Evolutionary conservation across 2,797 vertebrate genomes (phyloP), one percentile per base, ranked within the genome.

Genomic region (Toxotes lorentzi): DNA sequence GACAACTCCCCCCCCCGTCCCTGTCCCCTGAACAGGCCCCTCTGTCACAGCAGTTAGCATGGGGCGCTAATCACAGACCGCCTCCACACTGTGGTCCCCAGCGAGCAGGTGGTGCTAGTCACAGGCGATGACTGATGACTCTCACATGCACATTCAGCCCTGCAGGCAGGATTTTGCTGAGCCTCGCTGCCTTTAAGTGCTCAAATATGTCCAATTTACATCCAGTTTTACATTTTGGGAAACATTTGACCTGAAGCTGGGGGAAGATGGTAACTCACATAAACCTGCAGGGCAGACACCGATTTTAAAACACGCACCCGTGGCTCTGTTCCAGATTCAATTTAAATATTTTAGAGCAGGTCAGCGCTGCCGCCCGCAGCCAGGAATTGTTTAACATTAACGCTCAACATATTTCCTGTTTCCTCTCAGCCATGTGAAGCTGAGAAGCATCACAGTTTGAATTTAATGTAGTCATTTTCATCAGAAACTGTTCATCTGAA

Each of bases 251-350:
- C 80, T 11, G 64, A 19, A 84, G 84, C 78, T 45, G 83, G 48
- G 1, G 8, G 67, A 68, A 54, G 74, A 53, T 53, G 50, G 17
- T 13, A 2, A 7, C 62, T 66, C 65, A 23, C 47, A 54, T 24
- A 23, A 41, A 61, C 66, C 89, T 88, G 78, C 54, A 27, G 88
- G 86, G 88, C 61, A 19, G 58, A 56, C 71, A 11, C 58, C 9
- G 58, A 41, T 41, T 71, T 78, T 40, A 64, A 73, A 81, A 90
- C 78, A 85, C 69, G 85, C 75, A 27, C 59, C 59, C 9, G 74
- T 93, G 93, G 92, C 92, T 78, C n/a, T 0, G 59, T 5, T 93
- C 92, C 92, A 93, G 81, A 73, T 75, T 63, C 30, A 16, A 90
- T 88, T 90, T 87, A 67, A 91, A 87, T 90, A 87, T 87, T 82